Evolutionary conservation across 2,888 invertebrate genomes (phyloP), one percentile per base, ranked within the genome.

Genomic region (Caenorhabditis sp.): DNA sequence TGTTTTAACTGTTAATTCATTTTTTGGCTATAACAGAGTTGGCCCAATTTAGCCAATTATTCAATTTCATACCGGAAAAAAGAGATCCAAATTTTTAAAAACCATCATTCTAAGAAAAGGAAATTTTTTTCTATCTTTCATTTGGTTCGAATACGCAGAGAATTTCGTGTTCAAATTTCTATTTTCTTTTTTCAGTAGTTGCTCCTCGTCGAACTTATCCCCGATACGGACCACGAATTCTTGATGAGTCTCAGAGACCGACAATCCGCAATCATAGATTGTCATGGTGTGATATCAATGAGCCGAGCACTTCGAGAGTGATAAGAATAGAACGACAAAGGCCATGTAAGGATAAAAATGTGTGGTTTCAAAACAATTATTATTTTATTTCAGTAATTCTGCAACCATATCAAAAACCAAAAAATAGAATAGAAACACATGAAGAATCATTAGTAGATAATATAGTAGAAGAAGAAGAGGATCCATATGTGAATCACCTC

Each of bases 81-180:
- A n/a, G n/a, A n/a, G n/a, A n/a, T n/a, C n/a, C n/a, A n/a, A n/a
- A n/a, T n/a, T n/a, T n/a, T n/a, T n/a, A n/a, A n/a, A n/a, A n/a
- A n/a, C n/a, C n/a, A n/a, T n/a, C n/a, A n/a, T n/a, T n/a, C n/a
- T n/a, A n/a, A n/a, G n/a, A n/a, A n/a, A n/a, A n/a, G n/a, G n/a
- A n/a, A n/a, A 50, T 31, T 31, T 31, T 31, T 31, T 31, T 31
- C 31, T 31, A 31, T 31, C 4, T 7, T 7, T 7, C 31, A 31
- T 7, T 7, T 59, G 43, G 50, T 56, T 60, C 23, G 27, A 36
- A 21, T 50, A 65, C 21, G n/a, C 59, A 27, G 53, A 50, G 65
- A 36, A 59, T 14, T n/a, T n/a, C n/a, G n/a, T n/a, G n/a, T n/a
- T n/a, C n/a, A n/a, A n/a, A n/a, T n/a, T n/a, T n/a, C n/a, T n/a